phyloP scores from a whole-genome alignment of 2,888 invertebrate species.

The Hirtodrosophila trivittata region DNA sequence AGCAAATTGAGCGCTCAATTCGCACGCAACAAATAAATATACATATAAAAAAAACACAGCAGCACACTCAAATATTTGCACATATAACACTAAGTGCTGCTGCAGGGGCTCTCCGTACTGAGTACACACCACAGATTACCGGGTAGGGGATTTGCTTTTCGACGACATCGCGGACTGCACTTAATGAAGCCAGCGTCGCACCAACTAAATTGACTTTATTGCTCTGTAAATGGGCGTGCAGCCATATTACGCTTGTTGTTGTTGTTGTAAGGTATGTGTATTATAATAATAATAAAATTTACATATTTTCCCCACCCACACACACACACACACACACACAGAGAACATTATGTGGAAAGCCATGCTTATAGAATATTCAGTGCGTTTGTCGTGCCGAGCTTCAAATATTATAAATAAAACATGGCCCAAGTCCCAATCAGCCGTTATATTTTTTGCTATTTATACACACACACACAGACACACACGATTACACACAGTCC shows the following conservation, averaged over 20 bases:
- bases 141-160: conserved; percentile 2
- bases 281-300: conserved; percentile 74
- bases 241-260: conserved; percentile 29
- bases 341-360: conserved; percentile 22
- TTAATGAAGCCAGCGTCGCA: conserved; percentile 70
- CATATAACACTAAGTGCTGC: conserved; percentile 44
- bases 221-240: conserved; percentile 72
- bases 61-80: conserved; percentile 59
- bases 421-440: conserved; percentile 46
- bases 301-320: conserved; percentile 47
- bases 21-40: conserved; percentile 72
- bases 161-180: conserved; percentile 70
- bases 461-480: conserved; percentile 8
- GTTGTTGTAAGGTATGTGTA: conserved; percentile 57
- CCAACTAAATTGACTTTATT: conserved; percentile 79
- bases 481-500: conserved; percentile 57
- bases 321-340: conserved; percentile 5
- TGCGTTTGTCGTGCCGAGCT: conserved; percentile 59
- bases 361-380: conserved; percentile 41
- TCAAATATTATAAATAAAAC: conserved; percentile 72
- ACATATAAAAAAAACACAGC: conserved; percentile 4
- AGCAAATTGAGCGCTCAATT: conserved; percentile 73
- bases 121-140: neutral
- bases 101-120: conserved; percentile 38
- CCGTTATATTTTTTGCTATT: conserved; percentile 37